Base-by-base conservation (phyloP, 2,888 invertebrate genomes). In the Pollenia griseotomentosa region DNA sequence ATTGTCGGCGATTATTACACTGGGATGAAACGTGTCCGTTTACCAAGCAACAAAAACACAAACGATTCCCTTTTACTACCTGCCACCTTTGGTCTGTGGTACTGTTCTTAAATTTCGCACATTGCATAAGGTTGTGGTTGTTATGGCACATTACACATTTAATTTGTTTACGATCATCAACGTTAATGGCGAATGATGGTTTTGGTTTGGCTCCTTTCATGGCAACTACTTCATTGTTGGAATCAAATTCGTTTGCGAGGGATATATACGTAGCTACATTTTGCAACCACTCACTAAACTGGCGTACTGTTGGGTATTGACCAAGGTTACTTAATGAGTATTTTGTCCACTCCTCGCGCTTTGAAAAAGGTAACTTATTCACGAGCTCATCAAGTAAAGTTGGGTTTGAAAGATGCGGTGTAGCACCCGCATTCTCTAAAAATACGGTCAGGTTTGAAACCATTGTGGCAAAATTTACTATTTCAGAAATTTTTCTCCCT, bases 361-460 rank as follows among this genome's bases (percentile, higher is more conserved):
- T 84, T n/a, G 48, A 48, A 48, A 84, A 46, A 0, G 87, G 86
- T 40, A 86, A 59, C n/a, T 87, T 87, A 14, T 61, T 61, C 8
- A 87, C 61, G 0, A 80, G 16, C 7, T 83, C 77, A 16, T 87
- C 87, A 1, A 84, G 7, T 3, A 82, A 53, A 8, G 81, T 87
- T 3, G 84, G 84, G 46, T 84, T 84, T 3, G 10, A 61, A 8
- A 87, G 51, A 55, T 84, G 81, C 42, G 78, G 66, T 4, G 51
- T 75, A 12, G 85, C 83, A 2, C 71, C 70, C 7, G 80, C 77
- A 40, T 78, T 83, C 66, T 84, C 84, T 23, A 88, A 73, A 51
- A 85, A 88, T 5, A 73, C 48, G 2, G 88, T 81, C 2, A 83
- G 46, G 46, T 88, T 88, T 40, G 57, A n/a, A 11, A 85, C 79